Evolutionary conservation across 2,888 invertebrate genomes (phyloP).

Genomic region (Pyrrhosoma nymphula): DNA sequence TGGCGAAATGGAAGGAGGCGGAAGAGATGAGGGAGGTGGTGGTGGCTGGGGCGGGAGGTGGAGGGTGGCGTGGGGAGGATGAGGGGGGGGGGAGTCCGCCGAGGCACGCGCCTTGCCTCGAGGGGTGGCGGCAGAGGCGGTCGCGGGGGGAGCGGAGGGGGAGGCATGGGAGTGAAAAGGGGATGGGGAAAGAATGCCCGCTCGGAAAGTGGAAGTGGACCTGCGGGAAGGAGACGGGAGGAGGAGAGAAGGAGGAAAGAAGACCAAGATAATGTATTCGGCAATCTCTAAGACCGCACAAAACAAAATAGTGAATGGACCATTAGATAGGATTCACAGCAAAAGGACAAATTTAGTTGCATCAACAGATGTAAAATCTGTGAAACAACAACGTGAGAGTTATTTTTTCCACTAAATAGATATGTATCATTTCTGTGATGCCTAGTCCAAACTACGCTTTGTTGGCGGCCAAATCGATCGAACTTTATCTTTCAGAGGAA

Average conservation of each 20-base stretch:
- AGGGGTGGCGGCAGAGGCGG: not conserved
- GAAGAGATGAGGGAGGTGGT: not conserved
- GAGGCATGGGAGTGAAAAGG: not conserved
- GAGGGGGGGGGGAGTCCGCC: not conserved
- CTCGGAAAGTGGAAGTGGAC: not conserved
- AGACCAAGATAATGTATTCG: not conserved
- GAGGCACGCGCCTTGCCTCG: conserved; percentile 59
- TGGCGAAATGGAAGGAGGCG: not conserved
- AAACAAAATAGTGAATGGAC: not conserved
- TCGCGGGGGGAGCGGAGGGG: not conserved
- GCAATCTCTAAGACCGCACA: not conserved
- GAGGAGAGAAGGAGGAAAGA: not conserved
- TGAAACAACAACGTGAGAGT: too few species aligned
- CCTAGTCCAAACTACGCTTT: too few species aligned
- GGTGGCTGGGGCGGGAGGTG: not conserved
- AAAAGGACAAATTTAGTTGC: too few species aligned
- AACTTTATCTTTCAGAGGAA: too few species aligned
- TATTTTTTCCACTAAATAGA: too few species aligned
- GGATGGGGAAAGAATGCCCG: not conserved
- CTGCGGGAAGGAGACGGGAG: not conserved
- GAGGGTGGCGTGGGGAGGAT: not conserved
- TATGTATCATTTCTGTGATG: too few species aligned
- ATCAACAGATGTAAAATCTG: too few species aligned
- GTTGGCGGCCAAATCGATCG: too few species aligned
- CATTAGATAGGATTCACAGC: not conserved